phyloP scores from a whole-genome alignment of 2,888 invertebrate genomes.

The Temnothorax rugatulus region DNA sequence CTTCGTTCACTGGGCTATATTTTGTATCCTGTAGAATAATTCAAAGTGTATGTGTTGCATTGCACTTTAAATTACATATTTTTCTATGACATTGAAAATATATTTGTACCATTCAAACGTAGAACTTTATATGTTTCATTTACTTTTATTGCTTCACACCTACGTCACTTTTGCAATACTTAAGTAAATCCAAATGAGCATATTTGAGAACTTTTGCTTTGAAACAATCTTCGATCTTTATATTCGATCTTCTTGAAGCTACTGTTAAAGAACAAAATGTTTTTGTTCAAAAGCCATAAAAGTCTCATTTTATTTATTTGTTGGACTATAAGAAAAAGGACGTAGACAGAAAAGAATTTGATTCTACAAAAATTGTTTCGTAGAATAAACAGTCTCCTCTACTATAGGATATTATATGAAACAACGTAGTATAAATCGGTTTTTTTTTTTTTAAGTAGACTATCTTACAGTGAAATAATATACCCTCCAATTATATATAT shows the following conservation, averaged over 20 bases:
- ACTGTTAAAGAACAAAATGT: background rate
- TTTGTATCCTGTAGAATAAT: slow-evolving; percentile 16
- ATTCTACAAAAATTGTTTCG: slow-evolving; percentile 30
- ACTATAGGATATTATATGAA: slow-evolving; percentile 55
- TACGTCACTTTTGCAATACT: background rate
- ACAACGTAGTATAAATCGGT: slow-evolving; percentile 38
- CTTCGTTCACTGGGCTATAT: background rate
- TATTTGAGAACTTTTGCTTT: background rate
- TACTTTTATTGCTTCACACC: slow-evolving; percentile 16
- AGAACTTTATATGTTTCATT: slow-evolving; percentile 2
- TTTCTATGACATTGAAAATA: background rate
- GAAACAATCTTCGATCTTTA: slow-evolving; percentile 26
- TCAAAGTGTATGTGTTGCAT: background rate
- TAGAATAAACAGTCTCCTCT: slow-evolving; percentile 44
- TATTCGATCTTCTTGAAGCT: background rate
- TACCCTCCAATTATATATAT: background rate
- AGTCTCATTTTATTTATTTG: background rate
- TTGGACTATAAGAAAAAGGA: background rate
- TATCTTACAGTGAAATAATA: slow-evolving; percentile 32
- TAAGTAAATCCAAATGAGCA: background rate
- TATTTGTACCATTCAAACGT: background rate
- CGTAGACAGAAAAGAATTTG: background rate
- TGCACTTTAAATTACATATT: slow-evolving; percentile 4
- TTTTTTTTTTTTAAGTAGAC: slow-evolving; percentile 35
- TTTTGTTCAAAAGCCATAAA: background rate